Conservation (phyloP, 92 coral and sea anemone species). For the Anthopleura xanthogrammica region DNA sequence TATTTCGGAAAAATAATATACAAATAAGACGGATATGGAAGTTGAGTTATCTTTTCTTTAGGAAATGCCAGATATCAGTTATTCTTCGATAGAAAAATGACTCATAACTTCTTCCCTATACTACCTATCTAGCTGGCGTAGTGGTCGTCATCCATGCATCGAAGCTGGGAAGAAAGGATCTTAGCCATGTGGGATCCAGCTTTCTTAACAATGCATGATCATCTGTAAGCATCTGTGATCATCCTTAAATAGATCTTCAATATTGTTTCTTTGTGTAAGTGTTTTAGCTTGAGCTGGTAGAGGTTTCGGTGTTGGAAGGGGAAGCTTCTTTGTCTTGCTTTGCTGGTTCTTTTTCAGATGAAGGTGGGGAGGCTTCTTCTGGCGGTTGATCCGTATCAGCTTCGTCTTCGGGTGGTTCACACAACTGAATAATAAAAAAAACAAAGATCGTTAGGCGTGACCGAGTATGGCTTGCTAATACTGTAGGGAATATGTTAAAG, state of each 20-base stretch:
- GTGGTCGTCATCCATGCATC: background rate
- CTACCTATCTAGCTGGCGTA: background rate
- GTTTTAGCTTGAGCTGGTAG: background rate
- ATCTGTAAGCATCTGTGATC: background rate
- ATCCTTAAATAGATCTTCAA: background rate
- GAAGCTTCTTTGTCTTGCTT: background rate
- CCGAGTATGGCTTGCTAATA: background rate
- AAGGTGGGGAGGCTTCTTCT: background rate
- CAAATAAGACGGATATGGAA: background rate
- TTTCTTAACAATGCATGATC: background rate
- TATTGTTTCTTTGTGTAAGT: background rate
- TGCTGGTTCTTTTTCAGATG: conserved; percentile 11
- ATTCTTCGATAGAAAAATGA: too few species aligned
- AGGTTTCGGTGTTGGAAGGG: background rate
- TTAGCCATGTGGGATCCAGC: background rate
- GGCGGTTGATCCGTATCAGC: background rate
- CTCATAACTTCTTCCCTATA: background rate
- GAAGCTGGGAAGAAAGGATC: background rate
- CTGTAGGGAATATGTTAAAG: background rate
- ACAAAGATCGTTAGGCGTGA: background rate
- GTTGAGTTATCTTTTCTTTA: too few species aligned
- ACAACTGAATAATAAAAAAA: conserved; percentile 31
- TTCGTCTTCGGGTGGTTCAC: conserved; percentile 52
- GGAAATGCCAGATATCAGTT: background rate
- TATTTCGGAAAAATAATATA: background rate